These are phyloP conservation scores for Hypomecis atomaria DNA, from an alignment of 2,888 invertebrate genomes.

Conservation along the genomic window DNA sequence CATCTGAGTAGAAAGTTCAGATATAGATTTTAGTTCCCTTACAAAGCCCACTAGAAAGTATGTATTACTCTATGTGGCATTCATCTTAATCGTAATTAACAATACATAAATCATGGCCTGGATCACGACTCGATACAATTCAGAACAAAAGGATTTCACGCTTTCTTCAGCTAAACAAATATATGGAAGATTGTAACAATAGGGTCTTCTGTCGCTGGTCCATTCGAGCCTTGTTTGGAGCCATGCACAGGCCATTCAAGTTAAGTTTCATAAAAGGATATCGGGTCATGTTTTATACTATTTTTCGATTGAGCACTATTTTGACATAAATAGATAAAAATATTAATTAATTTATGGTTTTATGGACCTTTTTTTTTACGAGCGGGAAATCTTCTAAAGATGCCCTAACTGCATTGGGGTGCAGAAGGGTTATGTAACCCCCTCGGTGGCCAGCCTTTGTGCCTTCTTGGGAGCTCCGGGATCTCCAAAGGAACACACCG, in stretches of 20 bases:
- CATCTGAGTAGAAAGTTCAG: too few relatives aligned
- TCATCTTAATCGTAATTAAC: conserved; percentile 31
- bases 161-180: conserved; percentile 43
- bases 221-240: too few relatives aligned
- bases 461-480: too few relatives aligned
- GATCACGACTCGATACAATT: conserved; percentile 27
- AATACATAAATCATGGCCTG: conserved; percentile 38
- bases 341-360: too few relatives aligned
- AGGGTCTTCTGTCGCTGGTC: conserved; percentile 28
- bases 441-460: too few relatives aligned
- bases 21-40: too few relatives aligned
- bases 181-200: conserved; percentile 43
- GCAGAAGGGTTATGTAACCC: too few relatives aligned
- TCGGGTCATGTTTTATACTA: neutral
- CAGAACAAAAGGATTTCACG: conserved; percentile 46
- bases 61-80: conserved; percentile 12
- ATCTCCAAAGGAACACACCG: too few relatives aligned
- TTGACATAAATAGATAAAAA: neutral
- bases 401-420: too few relatives aligned
- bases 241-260: conserved; percentile 22
- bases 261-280: conserved; percentile 1
- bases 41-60: conserved; percentile 5
- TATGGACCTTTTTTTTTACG: too few relatives aligned
- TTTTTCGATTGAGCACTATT: neutral
- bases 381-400: too few relatives aligned